A percentile compares a stretch with the other conserved stretches of the same genome.
Evolutionary conservation across 2,797 vertebrate species (phyloP).

Genomic region (Schizothorax lantsangensis): DNA sequence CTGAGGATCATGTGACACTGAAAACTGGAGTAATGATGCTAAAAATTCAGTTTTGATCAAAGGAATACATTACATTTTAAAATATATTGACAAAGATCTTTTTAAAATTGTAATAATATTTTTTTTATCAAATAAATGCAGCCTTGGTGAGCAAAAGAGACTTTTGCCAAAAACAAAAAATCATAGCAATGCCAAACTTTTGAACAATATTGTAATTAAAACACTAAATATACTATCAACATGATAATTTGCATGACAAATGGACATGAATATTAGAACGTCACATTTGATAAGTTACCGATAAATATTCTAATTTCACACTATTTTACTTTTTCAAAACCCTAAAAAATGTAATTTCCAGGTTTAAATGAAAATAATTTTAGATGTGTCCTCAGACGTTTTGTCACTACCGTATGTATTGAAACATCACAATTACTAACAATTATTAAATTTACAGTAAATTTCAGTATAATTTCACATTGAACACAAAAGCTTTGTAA

Average conservation of each 20-base stretch:
- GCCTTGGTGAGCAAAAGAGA: neutral
- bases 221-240: neutral
- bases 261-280: neutral
- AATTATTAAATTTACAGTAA: neutral
- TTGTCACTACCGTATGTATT: too few species aligned
- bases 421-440: neutral
- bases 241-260: neutral
- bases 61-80: neutral
- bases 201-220: neutral
- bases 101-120: neutral
- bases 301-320: neutral
- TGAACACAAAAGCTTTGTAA: neutral
- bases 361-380: neutral
- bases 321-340: neutral
- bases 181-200: too few species aligned
- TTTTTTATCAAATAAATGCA: neutral
- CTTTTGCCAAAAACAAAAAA: neutral
- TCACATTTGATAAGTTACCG: too few species aligned
- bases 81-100: neutral
- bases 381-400: neutral
- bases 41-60: neutral
- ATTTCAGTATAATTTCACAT: neutral
- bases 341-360: neutral
- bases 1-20: neutral
- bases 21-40: neutral